These are phyloP conservation scores for Pontoporia blainvillei DNA, from an alignment of 2,113 vertebrate species.

Conservation along the genomic window DNA sequence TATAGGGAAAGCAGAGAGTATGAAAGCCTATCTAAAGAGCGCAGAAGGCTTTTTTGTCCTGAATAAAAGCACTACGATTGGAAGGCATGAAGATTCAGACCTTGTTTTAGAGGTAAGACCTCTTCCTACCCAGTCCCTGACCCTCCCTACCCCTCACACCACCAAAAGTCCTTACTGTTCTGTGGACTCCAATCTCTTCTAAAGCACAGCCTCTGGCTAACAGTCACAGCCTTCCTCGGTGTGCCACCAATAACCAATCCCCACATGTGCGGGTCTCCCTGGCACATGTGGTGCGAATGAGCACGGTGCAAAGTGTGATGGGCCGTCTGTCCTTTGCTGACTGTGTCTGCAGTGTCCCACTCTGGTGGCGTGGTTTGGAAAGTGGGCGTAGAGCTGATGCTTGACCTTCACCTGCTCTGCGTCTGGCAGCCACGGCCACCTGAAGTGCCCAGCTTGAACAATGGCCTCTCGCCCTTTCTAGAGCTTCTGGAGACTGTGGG, in stretches of 20 bases:
- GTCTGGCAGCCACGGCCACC: neutral
- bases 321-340: neutral
- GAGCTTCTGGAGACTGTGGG: neutral
- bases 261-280: rapidly evolving
- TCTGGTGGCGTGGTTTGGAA: neutral
- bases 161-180: neutral
- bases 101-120: slow-evolving; percentile 82
- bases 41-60: slow-evolving; percentile 79
- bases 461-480: neutral
- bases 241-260: rapidly evolving
- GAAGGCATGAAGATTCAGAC: slow-evolving; percentile 80
- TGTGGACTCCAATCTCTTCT: neutral
- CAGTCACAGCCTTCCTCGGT: neutral
- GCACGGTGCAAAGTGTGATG: rapidly evolving
- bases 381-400: neutral
- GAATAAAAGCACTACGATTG: slow-evolving; percentile 77
- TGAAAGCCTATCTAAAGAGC: slow-evolving; percentile 83
- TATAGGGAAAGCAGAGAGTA: neutral
- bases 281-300: no score
- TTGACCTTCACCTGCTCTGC: neutral
- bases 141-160: rapidly evolving
- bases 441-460: neutral
- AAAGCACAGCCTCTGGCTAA: neutral
- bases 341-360: rapidly evolving
- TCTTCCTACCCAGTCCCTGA: rapidly evolving